Percentiles rank a stretch among this genome's conserved stretches.
phyloP scores from a whole-genome alignment of 92 coral and sea anemone genomes.

The Zoanthus gigantus region DNA sequence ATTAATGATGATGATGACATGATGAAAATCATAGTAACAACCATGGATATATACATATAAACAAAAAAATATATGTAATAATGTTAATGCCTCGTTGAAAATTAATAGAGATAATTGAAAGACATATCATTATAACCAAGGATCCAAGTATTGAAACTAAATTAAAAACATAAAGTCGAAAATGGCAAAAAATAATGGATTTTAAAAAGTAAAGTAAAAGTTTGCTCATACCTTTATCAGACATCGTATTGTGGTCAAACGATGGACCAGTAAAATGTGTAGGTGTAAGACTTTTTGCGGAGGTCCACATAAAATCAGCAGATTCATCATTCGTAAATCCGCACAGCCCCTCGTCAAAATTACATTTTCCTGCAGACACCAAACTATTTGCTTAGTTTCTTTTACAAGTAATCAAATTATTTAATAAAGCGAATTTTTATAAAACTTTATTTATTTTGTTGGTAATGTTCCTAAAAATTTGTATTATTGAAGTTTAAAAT shows the following conservation, averaged over 20 bases:
- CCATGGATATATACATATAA: no score
- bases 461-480: no score
- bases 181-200: background rate
- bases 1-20: no score
- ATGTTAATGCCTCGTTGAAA: no score
- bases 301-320: constrained; percentile 11
- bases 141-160: background rate
- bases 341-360: constrained; percentile 31
- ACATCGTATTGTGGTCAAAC: constrained; percentile 37
- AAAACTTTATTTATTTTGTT: no score
- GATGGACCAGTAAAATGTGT: constrained; percentile 25
- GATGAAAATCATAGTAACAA: no score
- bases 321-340: constrained; percentile 11
- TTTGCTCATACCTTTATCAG: constrained; percentile 12
- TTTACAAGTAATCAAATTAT: no score
- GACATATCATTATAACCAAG: no score
- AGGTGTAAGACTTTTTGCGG: background rate
- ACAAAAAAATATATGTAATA: background rate
- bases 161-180: background rate
- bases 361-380: background rate
- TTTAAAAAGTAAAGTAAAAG: background rate
- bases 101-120: no score
- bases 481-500: no score
- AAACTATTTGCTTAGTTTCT: background rate
- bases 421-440: no score